Evolutionary conservation across 2,113 vertebrate species (phyloP).

Genomic region (Tupaia tana): DNA sequence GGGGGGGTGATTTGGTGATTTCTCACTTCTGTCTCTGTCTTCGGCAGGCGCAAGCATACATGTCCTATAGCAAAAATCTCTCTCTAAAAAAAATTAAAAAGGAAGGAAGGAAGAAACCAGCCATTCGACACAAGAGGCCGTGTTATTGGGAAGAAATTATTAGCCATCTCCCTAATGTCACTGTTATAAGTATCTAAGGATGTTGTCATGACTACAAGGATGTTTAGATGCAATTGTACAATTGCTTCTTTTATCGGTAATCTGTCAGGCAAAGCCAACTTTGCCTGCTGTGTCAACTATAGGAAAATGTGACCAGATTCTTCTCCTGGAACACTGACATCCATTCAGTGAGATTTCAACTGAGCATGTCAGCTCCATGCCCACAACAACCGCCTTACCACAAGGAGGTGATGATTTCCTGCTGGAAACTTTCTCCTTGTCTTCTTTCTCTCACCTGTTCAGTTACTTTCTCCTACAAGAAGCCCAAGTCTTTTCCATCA

Average conservation of each 20-base stretch:
- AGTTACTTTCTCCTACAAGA: neutral
- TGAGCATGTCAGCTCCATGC: neutral
- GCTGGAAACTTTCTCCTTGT: neutral
- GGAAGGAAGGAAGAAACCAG: neutral
- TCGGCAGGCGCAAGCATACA: too few species aligned
- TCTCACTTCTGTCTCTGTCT: too few species aligned
- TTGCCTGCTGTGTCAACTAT: neutral
- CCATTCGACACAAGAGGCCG: neutral
- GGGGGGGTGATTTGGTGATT: too few species aligned
- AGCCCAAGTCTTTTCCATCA: neutral
- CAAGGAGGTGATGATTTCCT: neutral
- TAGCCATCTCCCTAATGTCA: conserved; percentile 40
- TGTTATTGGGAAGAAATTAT: conserved; percentile 50
- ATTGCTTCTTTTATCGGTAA: conserved; percentile 65
- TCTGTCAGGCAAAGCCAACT: neutral
- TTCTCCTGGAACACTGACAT: neutral
- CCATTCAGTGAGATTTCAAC: neutral
- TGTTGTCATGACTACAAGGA: conserved; percentile 64
- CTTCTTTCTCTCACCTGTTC: neutral
- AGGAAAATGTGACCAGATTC: neutral
- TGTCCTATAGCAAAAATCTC: too few species aligned
- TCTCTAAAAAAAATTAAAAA: too few species aligned
- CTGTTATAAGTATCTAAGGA: conserved; percentile 24
- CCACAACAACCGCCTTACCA: neutral
- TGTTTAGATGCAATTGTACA: conserved; percentile 48